Percentiles rank a stretch among this genome's conserved stretches.
These are phyloP conservation scores for Helleia helle DNA, from an alignment of 2,888 invertebrate genomes.

Conservation along the genomic window DNA sequence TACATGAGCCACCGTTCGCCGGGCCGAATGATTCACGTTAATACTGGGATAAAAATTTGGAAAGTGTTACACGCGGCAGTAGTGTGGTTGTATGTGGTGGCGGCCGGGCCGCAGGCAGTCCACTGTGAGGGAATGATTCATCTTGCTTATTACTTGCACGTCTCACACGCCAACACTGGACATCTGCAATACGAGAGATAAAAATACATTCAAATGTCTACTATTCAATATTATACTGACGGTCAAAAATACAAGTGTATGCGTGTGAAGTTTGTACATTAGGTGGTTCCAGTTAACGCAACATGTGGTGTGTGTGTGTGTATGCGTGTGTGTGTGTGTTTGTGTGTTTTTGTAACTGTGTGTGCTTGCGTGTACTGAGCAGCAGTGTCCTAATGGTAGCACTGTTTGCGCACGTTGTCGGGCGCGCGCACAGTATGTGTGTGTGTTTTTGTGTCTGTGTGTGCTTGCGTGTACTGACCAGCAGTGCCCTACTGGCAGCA, in stretches of 20 bases:
- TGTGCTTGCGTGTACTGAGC: background rate
- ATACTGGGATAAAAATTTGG: constrained; percentile 23
- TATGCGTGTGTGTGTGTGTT: background rate
- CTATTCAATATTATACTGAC: no score
- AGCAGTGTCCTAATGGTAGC: constrained; percentile 78
- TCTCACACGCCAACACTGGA: constrained; percentile 56
- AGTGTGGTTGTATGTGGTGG: no score
- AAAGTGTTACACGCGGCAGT: background rate
- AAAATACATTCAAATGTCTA: no score
- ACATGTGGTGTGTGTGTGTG: background rate
- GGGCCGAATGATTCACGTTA: constrained; percentile 15
- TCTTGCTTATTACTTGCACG: constrained; percentile 53
- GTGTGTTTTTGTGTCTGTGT: background rate
- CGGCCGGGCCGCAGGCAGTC: no score
- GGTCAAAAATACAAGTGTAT: no score
- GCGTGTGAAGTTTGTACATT: no score
- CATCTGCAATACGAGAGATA: constrained; percentile 24
- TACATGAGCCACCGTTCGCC: constrained; percentile 65
- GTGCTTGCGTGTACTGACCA: background rate
- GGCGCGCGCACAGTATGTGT: constrained; percentile 1
- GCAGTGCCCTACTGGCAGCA: constrained; percentile 80
- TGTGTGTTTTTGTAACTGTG: background rate
- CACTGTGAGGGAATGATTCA: constrained; percentile 64
- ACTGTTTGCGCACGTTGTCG: constrained; percentile 92
- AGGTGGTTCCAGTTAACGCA: background rate